Evolutionary conservation across 2,888 invertebrate genomes (phyloP), one percentile per base, ranked within the genome.

Genomic region (Laothoe populi): DNA sequence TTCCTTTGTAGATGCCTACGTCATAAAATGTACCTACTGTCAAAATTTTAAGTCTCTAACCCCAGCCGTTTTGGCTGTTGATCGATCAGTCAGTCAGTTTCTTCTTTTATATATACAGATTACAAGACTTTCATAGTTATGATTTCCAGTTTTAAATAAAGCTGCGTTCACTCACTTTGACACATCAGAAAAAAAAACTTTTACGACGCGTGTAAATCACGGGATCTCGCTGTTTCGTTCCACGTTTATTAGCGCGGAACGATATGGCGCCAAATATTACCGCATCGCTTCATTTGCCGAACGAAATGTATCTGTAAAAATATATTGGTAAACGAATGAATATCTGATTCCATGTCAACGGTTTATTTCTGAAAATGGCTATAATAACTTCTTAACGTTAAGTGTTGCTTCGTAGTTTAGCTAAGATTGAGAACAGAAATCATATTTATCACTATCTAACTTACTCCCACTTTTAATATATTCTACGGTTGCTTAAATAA

Each of bases 211-310:
- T 53, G 19, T 19, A 19, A 35, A 35, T 19, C 35, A 21, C 53
- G 19, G 16, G 48, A 46, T 53, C 49, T 26, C 49, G 49, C 31
- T 3, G 13, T 48, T 48, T 4, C 49, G 10, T 8, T 31, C 16
- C 35, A 24, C n/a, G 35, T 21, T 35, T 53, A 53, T 53, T 53
- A 53, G 24, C 48, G n/a, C n/a, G 7, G 35, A 31, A 10, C 16
- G 49, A 19, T 35, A 53, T 35, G 16, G 53, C 53, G 35, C 19
- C 35, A 35, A 53, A 53, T 11, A 35, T 53, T 31, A 35, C 53
- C 4, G 11, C 11, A 53, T 53, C 11, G 53, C 53, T 35, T 53
- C 53, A 53, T 53, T 53, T 53, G 35, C 3, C 8, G 31, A 8
- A 5, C 5, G 7, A 53, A 49, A 35, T 53, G 35, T 31, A 35